phyloP scores from a whole-genome alignment of 2,113 vertebrate genomes.

The Indicator maculatus region DNA sequence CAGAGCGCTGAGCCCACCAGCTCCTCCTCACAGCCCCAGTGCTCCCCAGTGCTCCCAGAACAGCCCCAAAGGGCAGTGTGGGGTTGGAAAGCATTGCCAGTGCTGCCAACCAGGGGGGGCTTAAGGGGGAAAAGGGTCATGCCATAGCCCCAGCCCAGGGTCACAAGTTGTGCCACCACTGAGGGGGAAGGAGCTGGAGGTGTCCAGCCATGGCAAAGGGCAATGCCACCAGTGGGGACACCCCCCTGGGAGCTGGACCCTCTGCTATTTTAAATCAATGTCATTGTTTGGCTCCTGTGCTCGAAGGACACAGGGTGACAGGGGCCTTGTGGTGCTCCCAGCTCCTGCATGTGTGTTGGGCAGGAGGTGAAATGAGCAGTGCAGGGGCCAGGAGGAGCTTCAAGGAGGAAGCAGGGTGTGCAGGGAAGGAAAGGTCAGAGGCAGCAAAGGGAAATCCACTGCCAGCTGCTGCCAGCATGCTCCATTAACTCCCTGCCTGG shows the following conservation, averaged over 20 bases:
- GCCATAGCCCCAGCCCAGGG: neutral
- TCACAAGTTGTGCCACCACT: neutral
- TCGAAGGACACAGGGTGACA: rapidly evolving
- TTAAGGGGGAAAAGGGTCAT: neutral
- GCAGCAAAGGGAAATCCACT: neutral
- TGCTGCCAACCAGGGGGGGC: rapidly evolving
- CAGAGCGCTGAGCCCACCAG: rapidly evolving
- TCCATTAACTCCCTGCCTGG: conserved; percentile 7
- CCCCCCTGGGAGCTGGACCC: rapidly evolving
- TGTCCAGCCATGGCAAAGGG: rapidly evolving
- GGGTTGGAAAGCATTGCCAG: neutral
- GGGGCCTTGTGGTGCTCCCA: neutral
- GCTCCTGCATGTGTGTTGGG: rapidly evolving
- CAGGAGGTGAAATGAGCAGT: neutral
- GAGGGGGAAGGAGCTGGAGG: neutral
- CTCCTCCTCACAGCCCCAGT: neutral
- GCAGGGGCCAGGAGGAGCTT: neutral
- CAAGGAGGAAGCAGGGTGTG: neutral
- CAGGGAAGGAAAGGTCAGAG: neutral
- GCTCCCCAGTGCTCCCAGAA: neutral
- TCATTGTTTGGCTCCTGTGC: rapidly evolving
- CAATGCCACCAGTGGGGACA: neutral
- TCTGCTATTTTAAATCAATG: neutral
- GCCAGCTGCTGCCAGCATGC: neutral
- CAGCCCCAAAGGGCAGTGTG: neutral